phyloP scores from a whole-genome alignment of 2,797 vertebrate species.

The Phataginus tricuspis region DNA sequence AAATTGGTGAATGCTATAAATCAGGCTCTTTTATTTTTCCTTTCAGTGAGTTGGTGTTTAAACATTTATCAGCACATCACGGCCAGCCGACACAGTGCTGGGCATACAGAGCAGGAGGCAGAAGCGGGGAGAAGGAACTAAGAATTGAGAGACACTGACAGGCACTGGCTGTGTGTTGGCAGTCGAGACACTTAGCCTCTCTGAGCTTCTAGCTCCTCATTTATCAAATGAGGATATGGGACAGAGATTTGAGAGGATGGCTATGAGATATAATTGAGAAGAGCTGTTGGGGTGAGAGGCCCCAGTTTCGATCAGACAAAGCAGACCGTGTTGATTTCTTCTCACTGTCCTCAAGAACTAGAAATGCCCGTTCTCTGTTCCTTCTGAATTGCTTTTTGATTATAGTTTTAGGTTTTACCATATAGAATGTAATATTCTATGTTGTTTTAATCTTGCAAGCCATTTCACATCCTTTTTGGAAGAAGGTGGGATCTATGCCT shows the following conservation, averaged over 20 bases:
- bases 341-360: not conserved
- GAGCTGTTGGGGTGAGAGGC: not conserved
- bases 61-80: not conserved
- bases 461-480: not conserved
- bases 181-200: not conserved
- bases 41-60: not conserved
- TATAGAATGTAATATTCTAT: not conserved
- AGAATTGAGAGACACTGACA: not conserved
- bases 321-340: not conserved
- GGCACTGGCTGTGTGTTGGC: not conserved
- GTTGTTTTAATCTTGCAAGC: not conserved
- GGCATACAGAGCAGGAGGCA: not conserved
- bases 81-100: not conserved
- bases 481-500: not conserved
- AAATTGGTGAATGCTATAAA: not conserved
- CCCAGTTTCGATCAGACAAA: not conserved
- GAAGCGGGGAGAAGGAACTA: not conserved
- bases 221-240: not conserved
- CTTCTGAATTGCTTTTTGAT: not conserved
- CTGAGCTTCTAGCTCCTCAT: not conserved
- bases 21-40: not conserved
- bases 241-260: not conserved
- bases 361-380: not conserved
- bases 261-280: not conserved
- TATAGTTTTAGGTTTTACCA: not conserved